Percentiles rank a stretch among this genome's conserved stretches.
phyloP scores from a whole-genome alignment of 2,888 invertebrate species.

The Drosophila melanocephala region DNA sequence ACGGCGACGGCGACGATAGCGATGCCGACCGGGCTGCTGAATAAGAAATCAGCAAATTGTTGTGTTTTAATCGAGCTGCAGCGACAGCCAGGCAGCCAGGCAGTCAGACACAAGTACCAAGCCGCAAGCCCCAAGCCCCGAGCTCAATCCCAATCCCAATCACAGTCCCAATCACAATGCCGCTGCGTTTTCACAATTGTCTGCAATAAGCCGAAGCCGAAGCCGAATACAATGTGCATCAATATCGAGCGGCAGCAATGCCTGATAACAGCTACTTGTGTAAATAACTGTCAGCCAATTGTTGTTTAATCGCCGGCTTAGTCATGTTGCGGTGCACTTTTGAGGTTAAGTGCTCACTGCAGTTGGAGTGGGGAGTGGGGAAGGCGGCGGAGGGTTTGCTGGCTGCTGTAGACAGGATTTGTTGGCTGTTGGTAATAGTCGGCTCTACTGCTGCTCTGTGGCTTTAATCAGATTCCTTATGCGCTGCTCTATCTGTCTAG shows the following conservation, averaged over 20 bases:
- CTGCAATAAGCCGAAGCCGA: conserved; percentile 58
- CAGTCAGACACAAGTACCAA: conserved; percentile 38
- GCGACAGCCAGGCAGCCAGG: neutral
- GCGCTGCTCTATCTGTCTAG: conserved; percentile 21
- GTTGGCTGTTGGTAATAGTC: neutral
- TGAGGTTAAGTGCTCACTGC: conserved; percentile 72
- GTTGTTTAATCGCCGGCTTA: conserved; percentile 81
- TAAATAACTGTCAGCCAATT: conserved; percentile 82
- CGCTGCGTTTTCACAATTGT: conserved; percentile 41
- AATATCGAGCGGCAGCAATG: conserved; percentile 33
- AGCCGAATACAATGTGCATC: conserved; percentile 32
- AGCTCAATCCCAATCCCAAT: conserved; percentile 35
- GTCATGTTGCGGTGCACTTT: conserved; percentile 56
- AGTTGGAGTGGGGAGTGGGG: neutral
- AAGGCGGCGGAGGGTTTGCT: neutral
- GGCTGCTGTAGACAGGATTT: neutral
- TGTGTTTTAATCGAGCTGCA: conserved; percentile 77
- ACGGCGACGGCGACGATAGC: conserved; percentile 5
- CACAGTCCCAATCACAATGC: conserved; percentile 56
- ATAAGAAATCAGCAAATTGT: conserved; percentile 80
- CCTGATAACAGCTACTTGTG: conserved; percentile 70
- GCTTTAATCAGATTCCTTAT: conserved; percentile 9
- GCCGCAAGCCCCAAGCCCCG: conserved; percentile 26
- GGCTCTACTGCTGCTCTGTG: neutral
- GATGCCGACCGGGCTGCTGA: conserved; percentile 44